These are phyloP conservation scores for Spodoptera picta DNA, from an alignment of 2,888 invertebrate genomes.

Conservation along the genomic window DNA sequence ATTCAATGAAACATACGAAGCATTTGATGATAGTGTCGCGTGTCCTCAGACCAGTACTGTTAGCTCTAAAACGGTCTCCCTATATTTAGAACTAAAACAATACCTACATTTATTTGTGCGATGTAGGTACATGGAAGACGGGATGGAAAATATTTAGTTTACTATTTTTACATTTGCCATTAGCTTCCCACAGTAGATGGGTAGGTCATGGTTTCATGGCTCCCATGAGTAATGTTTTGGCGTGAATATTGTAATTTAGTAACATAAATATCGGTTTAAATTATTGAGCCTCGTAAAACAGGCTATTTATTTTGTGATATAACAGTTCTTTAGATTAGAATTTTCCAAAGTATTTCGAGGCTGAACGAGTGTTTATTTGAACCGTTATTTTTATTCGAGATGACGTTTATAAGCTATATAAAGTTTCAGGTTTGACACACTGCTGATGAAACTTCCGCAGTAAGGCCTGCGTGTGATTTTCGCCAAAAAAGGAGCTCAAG, in stretches of 20 bases:
- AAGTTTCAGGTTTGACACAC: slow-evolving; percentile 34
- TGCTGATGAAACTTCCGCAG: slow-evolving; percentile 61
- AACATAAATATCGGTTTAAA: slow-evolving; percentile 1
- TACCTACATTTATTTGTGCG: not conserved
- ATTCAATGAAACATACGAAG: no score
- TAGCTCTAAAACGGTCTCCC: slow-evolving; percentile 3
- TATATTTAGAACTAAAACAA: slow-evolving; percentile 18
- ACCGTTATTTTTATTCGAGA: slow-evolving; percentile 9
- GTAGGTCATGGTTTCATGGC: slow-evolving; percentile 48
- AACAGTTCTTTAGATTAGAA: not conserved
- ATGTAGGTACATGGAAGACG: slow-evolving; percentile 1
- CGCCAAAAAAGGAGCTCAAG: slow-evolving; percentile 64
- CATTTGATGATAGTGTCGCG: no score
- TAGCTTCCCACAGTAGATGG: slow-evolving; percentile 25
- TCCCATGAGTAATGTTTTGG: slow-evolving; percentile 43
- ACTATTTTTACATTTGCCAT: slow-evolving; percentile 31
- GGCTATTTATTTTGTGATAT: slow-evolving; percentile 10
- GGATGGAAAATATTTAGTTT: slow-evolving; percentile 6
- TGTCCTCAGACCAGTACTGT: no score
- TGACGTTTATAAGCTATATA: slow-evolving; percentile 20
- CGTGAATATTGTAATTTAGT: slow-evolving; percentile 21
- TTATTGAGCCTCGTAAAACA: slow-evolving; percentile 19
- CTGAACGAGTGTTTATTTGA: slow-evolving; percentile 5
- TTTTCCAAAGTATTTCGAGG: slow-evolving; percentile 6
- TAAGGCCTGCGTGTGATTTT: slow-evolving; percentile 64